phyloP scores from a whole-genome alignment of 2,113 vertebrate genomes.

The Chloroceryle aenea region DNA sequence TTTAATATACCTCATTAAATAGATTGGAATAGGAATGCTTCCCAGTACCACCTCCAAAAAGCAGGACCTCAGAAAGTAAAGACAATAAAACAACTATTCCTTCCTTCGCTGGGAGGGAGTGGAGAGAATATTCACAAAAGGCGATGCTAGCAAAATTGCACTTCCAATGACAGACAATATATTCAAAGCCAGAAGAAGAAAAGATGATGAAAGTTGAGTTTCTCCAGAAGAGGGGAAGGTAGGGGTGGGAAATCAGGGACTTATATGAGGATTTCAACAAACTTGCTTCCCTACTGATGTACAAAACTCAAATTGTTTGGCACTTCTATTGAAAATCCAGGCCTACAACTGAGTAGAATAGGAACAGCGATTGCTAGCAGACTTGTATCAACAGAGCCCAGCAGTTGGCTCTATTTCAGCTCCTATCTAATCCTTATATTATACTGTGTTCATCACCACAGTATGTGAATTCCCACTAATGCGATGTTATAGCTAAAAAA shows the following conservation, averaged over 20 bases:
- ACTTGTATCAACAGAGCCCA: conserved; percentile 59
- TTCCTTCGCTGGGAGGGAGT: neutral
- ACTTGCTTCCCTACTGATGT: conserved; percentile 9
- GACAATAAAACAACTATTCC: neutral
- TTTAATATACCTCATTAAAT: neutral
- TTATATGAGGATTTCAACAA: neutral
- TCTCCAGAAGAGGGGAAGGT: neutral
- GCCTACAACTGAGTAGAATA: conserved; percentile 9
- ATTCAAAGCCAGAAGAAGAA: neutral
- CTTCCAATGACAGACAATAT: neutral
- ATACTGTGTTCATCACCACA: conserved; percentile 37
- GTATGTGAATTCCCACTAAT: conserved; percentile 46
- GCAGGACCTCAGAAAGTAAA: neutral
- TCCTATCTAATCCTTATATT: conserved; percentile 61
- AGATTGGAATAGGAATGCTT: neutral
- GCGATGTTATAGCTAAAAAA: neutral
- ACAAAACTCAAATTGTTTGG: conserved; percentile 16
- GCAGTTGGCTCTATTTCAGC: conserved; percentile 57
- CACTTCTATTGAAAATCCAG: conserved; percentile 26
- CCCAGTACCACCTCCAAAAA: neutral
- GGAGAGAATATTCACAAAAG: neutral
- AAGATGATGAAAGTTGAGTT: neutral
- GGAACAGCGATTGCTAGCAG: conserved; percentile 39
- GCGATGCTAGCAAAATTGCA: neutral
- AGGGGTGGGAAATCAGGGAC: neutral